Conservation (phyloP, 2,113 vertebrate species). For the Tupaia tana region DNA sequence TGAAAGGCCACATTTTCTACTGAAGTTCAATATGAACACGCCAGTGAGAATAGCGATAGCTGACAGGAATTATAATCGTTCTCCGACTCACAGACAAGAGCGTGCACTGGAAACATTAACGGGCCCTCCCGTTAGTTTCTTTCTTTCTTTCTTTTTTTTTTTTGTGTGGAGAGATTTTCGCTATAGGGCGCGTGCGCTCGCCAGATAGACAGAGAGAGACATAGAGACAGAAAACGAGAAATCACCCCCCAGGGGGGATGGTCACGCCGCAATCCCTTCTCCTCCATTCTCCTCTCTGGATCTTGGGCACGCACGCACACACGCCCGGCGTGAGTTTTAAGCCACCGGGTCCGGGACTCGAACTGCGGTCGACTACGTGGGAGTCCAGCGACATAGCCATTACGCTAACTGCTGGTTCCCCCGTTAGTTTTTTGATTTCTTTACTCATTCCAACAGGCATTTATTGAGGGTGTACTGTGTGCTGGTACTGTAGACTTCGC, state of each 20-base stretch:
- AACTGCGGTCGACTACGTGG: too few relatives aligned
- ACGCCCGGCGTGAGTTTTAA: too few relatives aligned
- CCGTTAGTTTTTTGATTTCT: not conserved
- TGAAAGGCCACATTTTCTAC: not conserved
- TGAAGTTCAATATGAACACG: not conserved
- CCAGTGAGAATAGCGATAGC: not conserved
- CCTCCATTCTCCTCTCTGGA: fast-evolving
- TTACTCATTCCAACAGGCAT: not conserved
- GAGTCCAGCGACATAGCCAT: too few relatives aligned
- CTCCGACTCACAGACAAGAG: not conserved
- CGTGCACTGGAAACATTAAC: not conserved
- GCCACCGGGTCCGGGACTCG: too few relatives aligned
- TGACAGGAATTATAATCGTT: not conserved
- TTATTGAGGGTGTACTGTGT: not conserved
- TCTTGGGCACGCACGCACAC: too few relatives aligned
- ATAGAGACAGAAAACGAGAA: too few relatives aligned
- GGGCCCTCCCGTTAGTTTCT: not conserved
- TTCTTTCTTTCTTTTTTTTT: fast-evolving
- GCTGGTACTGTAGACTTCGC: not conserved
- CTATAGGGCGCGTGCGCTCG: too few relatives aligned
- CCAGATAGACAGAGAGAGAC: too few relatives aligned
- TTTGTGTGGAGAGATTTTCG: too few relatives aligned
- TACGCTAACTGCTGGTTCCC: too few relatives aligned
- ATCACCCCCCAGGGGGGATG: too few relatives aligned
- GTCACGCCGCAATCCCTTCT: too few relatives aligned